These are phyloP conservation scores for Epinephelus moara DNA, from an alignment of 2,113 vertebrate species.

Conservation along the genomic window DNA sequence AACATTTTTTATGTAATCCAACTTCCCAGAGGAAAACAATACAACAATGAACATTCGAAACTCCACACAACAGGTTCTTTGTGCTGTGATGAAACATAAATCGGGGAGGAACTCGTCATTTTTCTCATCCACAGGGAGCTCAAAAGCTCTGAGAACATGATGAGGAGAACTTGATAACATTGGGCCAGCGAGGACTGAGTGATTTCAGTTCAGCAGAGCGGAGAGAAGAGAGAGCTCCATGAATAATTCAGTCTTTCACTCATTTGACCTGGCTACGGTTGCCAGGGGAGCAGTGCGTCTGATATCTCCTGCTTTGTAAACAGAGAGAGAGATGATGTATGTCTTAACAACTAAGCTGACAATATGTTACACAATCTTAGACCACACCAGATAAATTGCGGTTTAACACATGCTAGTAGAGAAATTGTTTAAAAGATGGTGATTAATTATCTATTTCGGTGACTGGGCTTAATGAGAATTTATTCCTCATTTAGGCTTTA, in stretches of 20 bases:
- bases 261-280: constrained; percentile 66
- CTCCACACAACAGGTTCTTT: constrained; percentile 29
- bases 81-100: constrained; percentile 27
- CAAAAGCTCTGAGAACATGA: constrained; percentile 46
- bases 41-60: constrained; percentile 10
- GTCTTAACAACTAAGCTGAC: constrained; percentile 27
- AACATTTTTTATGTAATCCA: constrained; percentile 12
- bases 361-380: constrained; percentile 4
- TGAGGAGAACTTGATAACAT: constrained; percentile 54
- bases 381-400: neutral
- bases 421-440: neutral
- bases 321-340: constrained; percentile 22
- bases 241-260: constrained; percentile 75
- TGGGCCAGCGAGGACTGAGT: constrained; percentile 41
- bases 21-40: constrained; percentile 14
- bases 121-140: constrained; percentile 18
- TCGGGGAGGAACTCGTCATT: constrained; percentile 12
- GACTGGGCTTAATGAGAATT: neutral
- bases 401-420: neutral
- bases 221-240: constrained; percentile 46
- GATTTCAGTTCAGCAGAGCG: constrained; percentile 47
- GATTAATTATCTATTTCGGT: neutral
- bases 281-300: constrained; percentile 46
- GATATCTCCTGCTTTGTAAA: constrained; percentile 57
- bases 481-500: neutral